Evolutionary conservation across 1,140 invertebrate genomes (phyloP), one percentile per base, ranked within the genome.

Genomic region (Zaprionus gabonicus): DNA sequence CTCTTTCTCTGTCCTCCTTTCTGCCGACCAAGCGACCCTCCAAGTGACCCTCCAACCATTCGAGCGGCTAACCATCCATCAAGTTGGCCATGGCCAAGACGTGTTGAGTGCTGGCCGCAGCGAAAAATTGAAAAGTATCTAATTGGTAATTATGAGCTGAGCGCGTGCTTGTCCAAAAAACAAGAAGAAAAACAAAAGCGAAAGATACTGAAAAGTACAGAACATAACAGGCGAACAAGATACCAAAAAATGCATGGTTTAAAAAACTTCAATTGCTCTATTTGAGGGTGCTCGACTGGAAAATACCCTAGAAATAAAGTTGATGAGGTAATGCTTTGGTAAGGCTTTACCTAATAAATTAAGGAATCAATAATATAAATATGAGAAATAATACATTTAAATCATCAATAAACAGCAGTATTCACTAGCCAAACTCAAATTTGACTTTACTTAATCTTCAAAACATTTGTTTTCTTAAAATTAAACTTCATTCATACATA

Each of bases 101-200:
- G 76, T 81, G 71, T 78, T 81, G 75, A 78, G 62, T 71, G 76
- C 66, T 73, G 70, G 70, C 67, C 75, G 53, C 76, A 78, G 63
- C 76, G 71, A 78, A 78, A 78, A 80, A 80, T 81, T 81, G 76
- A 81, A 81, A 81, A 78, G 78, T 76, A 78, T 81, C 78, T 81
- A 81, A 81, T 81, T 80, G 76, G 78, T 81, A 74, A 78, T 81
- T 81, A 81, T 81, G 78, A 78, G 67, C 53, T 71, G 74, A 81
- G 78, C 78, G 78, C 78, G 78, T 81, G 78, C 78, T 81, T 81
- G 65, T 68, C 64, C 36, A 74, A 78, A 70, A 70, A 75, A 49
- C 17, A 49, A 10, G 31, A 23, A n/a, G 9, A 57, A n/a, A 67
- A 55, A 17, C 31, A 57, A 28, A 57, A 49, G 44, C 44, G 46